A percentile compares a stretch with the other conserved stretches of the same genome.
Evolutionary conservation across 2,113 vertebrate genomes (phyloP).

Genomic region (Carassius gibelio): DNA sequence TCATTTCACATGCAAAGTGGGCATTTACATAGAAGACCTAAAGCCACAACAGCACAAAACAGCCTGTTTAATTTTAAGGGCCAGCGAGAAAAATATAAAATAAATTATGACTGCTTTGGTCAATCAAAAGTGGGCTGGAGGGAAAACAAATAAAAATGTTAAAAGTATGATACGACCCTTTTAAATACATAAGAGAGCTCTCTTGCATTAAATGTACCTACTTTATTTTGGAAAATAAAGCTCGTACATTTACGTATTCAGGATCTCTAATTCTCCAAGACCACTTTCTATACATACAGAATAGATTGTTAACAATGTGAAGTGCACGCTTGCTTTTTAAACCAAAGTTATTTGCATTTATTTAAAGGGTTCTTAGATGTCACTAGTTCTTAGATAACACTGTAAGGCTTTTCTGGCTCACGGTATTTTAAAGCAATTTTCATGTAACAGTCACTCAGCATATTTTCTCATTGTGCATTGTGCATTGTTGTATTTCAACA

Average conservation of each 20-base stretch:
- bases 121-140: neutral
- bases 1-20: constrained; percentile 10
- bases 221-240: neutral
- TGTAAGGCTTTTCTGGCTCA: neutral
- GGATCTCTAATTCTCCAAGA: neutral
- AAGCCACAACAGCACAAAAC: neutral
- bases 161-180: neutral
- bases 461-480: neutral
- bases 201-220: neutral
- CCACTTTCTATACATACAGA: neutral
- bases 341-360: neutral
- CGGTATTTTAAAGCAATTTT: neutral
- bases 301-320: neutral
- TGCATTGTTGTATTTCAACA: neutral
- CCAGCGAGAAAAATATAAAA: neutral
- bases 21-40: constrained; percentile 5
- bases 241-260: neutral
- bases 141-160: neutral
- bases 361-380: neutral
- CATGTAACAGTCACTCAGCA: neutral
- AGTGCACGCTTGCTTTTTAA: neutral
- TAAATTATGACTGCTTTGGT: neutral
- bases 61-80: constrained; percentile 9
- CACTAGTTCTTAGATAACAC: too few relatives aligned
- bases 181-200: neutral